These are phyloP conservation scores for Pararge aegeria DNA, from an alignment of 1,140 invertebrate species.

Conservation along the genomic window DNA sequence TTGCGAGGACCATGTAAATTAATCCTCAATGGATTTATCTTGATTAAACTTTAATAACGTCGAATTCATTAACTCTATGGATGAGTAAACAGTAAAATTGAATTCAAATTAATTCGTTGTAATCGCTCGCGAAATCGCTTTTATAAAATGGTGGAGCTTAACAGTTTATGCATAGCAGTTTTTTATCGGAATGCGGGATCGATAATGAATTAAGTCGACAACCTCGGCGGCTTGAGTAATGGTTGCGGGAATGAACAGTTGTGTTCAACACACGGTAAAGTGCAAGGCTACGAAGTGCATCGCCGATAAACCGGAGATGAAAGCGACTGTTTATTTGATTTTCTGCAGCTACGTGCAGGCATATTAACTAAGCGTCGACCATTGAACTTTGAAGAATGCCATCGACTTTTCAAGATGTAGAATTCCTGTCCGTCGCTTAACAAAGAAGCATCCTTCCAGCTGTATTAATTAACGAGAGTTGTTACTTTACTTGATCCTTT, in stretches of 20 bases:
- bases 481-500: background rate
- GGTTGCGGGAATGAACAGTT: slow-evolving; percentile 49
- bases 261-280: slow-evolving; percentile 55
- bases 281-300: slow-evolving; percentile 74
- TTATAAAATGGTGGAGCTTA: slow-evolving; percentile 7
- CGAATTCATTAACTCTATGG: slow-evolving; percentile 7
- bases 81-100: slow-evolving; percentile 1
- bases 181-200: slow-evolving; percentile 37
- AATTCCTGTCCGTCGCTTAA: slow-evolving; percentile 13
- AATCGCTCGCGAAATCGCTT: background rate
- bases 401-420: slow-evolving; percentile 35
- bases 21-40: slow-evolving; percentile 16
- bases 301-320: slow-evolving; percentile 73
- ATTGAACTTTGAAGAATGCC: slow-evolving; percentile 46
- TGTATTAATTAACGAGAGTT: background rate
- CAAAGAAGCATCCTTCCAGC: background rate
- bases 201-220: slow-evolving; percentile 55
- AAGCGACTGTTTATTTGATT: slow-evolving; percentile 77
- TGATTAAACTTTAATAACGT: slow-evolving; percentile 18
- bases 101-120: slow-evolving; percentile 11
- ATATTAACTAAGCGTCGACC: slow-evolving; percentile 62
- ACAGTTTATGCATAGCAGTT: slow-evolving; percentile 18
- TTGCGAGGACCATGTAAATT: slow-evolving; percentile 8
- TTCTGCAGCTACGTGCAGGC: slow-evolving; percentile 55
- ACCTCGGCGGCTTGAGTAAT: slow-evolving; percentile 53